A percentile compares a stretch with the other conserved stretches of the same genome.
These are phyloP conservation scores for Andrena cerasifolii DNA, from an alignment of 1,140 invertebrate species.

Conservation along the genomic window DNA sequence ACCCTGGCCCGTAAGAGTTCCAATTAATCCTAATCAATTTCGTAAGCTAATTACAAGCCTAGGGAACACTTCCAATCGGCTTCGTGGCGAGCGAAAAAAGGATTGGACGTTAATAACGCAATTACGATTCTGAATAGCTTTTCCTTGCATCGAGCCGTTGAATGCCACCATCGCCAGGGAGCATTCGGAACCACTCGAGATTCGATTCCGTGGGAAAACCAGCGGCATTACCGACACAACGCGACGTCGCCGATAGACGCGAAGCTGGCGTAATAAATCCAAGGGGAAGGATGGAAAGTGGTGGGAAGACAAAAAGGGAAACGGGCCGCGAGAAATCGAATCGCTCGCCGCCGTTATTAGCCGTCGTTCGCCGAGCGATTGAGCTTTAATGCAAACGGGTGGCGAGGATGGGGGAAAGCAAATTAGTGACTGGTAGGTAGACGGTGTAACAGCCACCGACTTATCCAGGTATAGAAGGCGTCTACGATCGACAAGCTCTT, in stretches of 20 bases:
- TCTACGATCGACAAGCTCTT: conserved; percentile 21
- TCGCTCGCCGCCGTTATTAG: conserved; percentile 57
- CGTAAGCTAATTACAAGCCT: too few relatives aligned
- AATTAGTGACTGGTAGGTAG: conserved; percentile 57
- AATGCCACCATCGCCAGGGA: not conserved
- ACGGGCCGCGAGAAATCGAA: conserved; percentile 51
- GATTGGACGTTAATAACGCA: not conserved
- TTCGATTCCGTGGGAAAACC: conserved; percentile 20
- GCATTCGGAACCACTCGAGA: not conserved
- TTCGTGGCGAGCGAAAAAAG: too few relatives aligned
- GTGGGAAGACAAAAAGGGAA: conserved; percentile 26
- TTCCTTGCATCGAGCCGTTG: not conserved
- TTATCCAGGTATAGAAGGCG: conserved; percentile 39
- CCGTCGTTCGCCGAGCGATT: conserved; percentile 52
- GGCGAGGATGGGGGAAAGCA: conserved; percentile 26
- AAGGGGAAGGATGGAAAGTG: not conserved
- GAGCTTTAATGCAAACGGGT: conserved; percentile 54
- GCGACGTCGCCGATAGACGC: conserved; percentile 11
- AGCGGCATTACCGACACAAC: not conserved
- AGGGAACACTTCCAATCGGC: too few relatives aligned
- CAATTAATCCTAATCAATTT: too few relatives aligned
- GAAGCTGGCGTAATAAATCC: conserved; percentile 35
- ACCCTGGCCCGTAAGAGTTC: too few relatives aligned
- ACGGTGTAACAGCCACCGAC: conserved; percentile 17
- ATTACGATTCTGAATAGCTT: not conserved